Evolutionary conservation across 1,140 invertebrate species (phyloP), one percentile per base, ranked within the genome.

Genomic region (Drosophila obscura): DNA sequence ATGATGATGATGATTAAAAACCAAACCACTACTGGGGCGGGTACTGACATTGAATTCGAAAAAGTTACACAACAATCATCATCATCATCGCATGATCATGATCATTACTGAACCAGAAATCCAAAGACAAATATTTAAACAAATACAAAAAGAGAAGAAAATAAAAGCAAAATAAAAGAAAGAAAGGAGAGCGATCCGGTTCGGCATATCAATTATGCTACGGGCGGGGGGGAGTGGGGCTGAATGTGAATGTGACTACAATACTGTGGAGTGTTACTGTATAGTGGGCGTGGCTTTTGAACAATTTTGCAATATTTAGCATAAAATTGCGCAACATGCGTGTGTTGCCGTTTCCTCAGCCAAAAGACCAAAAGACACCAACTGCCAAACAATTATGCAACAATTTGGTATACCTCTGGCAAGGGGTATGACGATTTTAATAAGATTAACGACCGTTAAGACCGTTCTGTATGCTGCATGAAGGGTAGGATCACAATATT

Each of bases 311-410:
- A 87, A 74, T 82, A 58, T 85, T 85, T 85, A 87, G 82, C 82
- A 85, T 85, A 85, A 82, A 81, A 79, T 85, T 85, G 83, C 82
- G 82, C 83, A 85, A 85, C 78, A 82, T 85, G 82, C 83, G 82
- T 80, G 67, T 50, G 68, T 73, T 24, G 22, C 22, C 22, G 55
- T 65, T 11, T 4, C 2, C 9, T 13, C 11, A 39, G 3, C 9
- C 9, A 39, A 52, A 56, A 44, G 51, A 19, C 19, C 19, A 19
- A 19, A 19, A 39, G 19, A 63, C 31, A 58, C 26, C 26, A 5
- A 28, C 26, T 28, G 26, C 9, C 9, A 35, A 35, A 77, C 67
- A 87, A 87, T 85, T 85, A 87, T 87, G 81, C 82, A 85, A 85
- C 55, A 73, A 61, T 80, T 81, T 77, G 35, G 6, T 15, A 45